Evolutionary conservation across 2,888 invertebrate species (phyloP).

Genomic region (Adelphocoris suturalis): DNA sequence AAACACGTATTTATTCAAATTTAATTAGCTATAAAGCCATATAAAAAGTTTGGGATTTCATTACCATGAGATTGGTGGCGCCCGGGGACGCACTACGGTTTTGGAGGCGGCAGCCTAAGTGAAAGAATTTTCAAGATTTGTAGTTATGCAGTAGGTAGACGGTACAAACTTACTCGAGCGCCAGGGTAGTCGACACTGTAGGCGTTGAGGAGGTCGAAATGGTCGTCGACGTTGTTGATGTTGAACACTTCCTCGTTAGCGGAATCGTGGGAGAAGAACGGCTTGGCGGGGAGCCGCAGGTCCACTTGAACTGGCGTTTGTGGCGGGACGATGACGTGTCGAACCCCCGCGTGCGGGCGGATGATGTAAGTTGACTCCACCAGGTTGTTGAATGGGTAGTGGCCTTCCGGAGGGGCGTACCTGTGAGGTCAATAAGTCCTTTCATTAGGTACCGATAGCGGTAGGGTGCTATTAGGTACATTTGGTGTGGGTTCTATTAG

Average conservation of each 20-base stretch:
- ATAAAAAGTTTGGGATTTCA: no score
- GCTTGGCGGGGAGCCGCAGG: constrained; percentile 73
- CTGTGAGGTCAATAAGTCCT: constrained; percentile 24
- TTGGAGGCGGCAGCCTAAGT: no score
- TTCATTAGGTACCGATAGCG: no score
- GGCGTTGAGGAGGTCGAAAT: constrained; percentile 72
- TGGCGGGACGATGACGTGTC: constrained; percentile 75
- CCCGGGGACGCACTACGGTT: no score
- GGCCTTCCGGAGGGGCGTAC: constrained; percentile 80
- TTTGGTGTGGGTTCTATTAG: no score
- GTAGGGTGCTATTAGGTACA: no score
- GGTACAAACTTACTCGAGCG: constrained; percentile 71
- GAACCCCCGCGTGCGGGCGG: constrained; percentile 78
- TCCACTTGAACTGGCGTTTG: constrained; percentile 73
- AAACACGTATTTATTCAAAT: no score
- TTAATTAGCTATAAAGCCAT: no score
- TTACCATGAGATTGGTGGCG: no score
- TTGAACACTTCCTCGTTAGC: constrained; percentile 54
- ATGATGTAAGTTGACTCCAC: constrained; percentile 83
- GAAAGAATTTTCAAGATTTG: no score
- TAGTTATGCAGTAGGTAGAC: no score
- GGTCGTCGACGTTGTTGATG: constrained; percentile 74
- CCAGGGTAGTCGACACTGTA: constrained; percentile 73
- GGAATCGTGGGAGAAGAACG: constrained; percentile 73
- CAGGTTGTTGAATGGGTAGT: constrained; percentile 79